Conservation (phyloP, 2,888 invertebrate species). For the Dryococelus australis region DNA sequence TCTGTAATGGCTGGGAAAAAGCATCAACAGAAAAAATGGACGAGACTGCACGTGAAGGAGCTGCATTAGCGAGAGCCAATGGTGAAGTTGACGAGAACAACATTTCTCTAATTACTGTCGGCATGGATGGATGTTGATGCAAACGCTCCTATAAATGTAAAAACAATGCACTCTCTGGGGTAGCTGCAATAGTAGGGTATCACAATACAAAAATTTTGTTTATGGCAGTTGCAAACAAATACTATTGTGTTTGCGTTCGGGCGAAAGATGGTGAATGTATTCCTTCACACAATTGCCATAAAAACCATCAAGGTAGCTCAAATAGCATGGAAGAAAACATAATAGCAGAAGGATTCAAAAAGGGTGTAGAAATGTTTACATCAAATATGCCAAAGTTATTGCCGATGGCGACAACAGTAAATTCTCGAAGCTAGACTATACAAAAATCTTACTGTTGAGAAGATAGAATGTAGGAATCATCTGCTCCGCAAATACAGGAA, state of each 20-base stretch:
- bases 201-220: constrained; percentile 1
- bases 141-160: neutral
- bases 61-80: neutral
- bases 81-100: neutral
- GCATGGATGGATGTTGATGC: neutral
- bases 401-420: constrained; percentile 26
- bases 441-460: neutral
- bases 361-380: constrained; percentile 19
- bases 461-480: constrained; percentile 12
- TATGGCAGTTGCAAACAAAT: constrained; percentile 25
- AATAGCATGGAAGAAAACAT: constrained; percentile 33
- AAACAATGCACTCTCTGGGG: neutral
- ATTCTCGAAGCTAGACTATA: constrained; percentile 24
- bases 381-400: constrained; percentile 26
- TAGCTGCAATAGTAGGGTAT: neutral
- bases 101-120: neutral
- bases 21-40: neutral
- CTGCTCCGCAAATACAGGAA: constrained; percentile 19
- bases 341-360: constrained; percentile 29
- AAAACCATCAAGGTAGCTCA: constrained; percentile 21
- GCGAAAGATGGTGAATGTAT: neutral
- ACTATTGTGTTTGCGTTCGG: constrained; percentile 22
- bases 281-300: neutral
- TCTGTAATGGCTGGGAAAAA: neutral
- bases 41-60: neutral